Percentiles rank a stretch among this genome's conserved stretches.
These are phyloP conservation scores for Rhinichthys klamathensis DNA, from an alignment of 2,113 vertebrate genomes.

Conservation along the genomic window DNA sequence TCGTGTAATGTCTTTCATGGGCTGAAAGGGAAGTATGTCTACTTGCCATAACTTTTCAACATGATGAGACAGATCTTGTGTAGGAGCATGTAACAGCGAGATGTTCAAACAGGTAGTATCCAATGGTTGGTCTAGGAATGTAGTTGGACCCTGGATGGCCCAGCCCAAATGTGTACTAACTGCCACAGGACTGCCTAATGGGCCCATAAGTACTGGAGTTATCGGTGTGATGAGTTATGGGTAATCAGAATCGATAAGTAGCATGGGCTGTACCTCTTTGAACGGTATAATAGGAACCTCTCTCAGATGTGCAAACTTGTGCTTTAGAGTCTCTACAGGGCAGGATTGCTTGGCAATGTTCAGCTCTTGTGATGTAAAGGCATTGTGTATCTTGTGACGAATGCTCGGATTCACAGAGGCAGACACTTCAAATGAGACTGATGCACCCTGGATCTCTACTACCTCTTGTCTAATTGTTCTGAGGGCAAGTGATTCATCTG, in stretches of 20 bases:
- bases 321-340: too few relatives aligned
- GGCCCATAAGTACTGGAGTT: too few relatives aligned
- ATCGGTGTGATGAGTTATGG: too few relatives aligned
- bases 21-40: background rate
- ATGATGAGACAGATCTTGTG: background rate
- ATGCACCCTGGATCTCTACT: background rate
- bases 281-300: too few relatives aligned
- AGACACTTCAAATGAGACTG: slow-evolving; percentile 29
- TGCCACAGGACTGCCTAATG: background rate
- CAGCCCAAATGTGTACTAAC: slow-evolving; percentile 12
- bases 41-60: slow-evolving; percentile 18
- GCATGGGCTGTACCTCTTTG: too few relatives aligned
- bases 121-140: background rate
- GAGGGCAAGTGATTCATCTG: background rate
- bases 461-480: slow-evolving; percentile 37
- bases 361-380: slow-evolving; percentile 23
- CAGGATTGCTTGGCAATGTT: too few relatives aligned
- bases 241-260: too few relatives aligned
- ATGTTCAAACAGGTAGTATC: background rate
- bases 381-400: background rate
- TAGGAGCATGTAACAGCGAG: background rate
- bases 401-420: background rate
- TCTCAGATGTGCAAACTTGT: too few relatives aligned
- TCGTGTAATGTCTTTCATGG: background rate
- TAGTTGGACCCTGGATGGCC: slow-evolving; percentile 23